These are phyloP conservation scores for Nothoprocta pentlandii DNA, from an alignment of 2,113 vertebrate species.

Conservation along the genomic window DNA sequence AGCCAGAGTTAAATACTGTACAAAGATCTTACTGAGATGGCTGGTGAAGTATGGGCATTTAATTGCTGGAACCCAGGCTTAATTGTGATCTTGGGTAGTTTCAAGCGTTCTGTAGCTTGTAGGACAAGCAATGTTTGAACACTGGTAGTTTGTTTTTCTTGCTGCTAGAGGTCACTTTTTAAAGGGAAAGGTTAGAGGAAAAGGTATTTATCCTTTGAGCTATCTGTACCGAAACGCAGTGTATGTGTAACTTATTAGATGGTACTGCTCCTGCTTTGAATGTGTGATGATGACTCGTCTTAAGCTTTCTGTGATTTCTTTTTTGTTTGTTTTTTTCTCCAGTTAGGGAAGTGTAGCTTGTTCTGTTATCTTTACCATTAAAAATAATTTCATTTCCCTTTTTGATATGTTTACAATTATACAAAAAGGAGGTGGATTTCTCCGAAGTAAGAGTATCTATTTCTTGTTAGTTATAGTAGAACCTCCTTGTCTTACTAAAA, in stretches of 20 bases:
- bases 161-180: neutral
- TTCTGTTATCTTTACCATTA: neutral
- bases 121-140: neutral
- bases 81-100: constrained; percentile 17
- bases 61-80: neutral
- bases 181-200: neutral
- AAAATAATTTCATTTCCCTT: neutral
- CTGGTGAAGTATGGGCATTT: neutral
- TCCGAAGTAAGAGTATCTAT: neutral
- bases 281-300: neutral
- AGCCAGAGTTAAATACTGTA: neutral
- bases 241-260: neutral
- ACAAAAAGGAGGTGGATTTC: neutral
- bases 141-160: neutral
- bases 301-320: neutral
- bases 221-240: neutral
- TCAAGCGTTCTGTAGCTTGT: constrained; percentile 1
- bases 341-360: neutral
- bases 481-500: neutral
- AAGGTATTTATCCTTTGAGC: neutral
- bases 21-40: constrained; percentile 1
- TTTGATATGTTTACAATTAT: neutral
- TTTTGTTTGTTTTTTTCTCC: neutral
- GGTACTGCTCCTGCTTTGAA: neutral
- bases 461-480: neutral